Conservation (phyloP, 2,113 vertebrate genomes). For the Tachuris rubrigastra region DNA sequence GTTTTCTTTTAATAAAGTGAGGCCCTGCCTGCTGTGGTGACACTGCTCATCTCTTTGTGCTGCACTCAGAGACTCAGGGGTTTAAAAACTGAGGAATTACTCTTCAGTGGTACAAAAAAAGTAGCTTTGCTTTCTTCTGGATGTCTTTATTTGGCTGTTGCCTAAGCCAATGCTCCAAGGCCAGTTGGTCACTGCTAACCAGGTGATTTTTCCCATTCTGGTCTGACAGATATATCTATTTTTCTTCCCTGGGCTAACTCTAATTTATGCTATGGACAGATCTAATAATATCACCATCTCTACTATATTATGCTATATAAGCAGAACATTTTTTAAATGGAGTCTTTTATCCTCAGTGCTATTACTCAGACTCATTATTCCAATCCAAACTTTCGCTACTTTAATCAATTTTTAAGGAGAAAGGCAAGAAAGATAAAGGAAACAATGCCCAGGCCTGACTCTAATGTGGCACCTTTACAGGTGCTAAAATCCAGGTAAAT, state of each 20-base stretch:
- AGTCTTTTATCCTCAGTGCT: neutral
- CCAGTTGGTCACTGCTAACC: neutral
- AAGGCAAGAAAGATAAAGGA: neutral
- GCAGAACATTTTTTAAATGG: neutral
- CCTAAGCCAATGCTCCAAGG: neutral
- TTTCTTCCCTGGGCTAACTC: neutral
- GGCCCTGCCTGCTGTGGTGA: neutral
- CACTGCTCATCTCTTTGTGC: neutral
- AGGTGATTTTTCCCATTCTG: neutral
- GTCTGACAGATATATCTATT: fast-evolving
- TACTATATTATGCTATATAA: neutral
- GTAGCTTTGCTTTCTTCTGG: neutral
- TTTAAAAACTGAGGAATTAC: neutral
- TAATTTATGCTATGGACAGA: neutral
- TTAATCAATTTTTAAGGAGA: neutral
- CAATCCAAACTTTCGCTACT: neutral
- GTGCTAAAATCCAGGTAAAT: neutral
- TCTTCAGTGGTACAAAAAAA: neutral
- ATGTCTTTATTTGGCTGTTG: neutral
- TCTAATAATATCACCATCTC: neutral
- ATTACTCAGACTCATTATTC: neutral
- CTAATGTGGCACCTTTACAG: neutral
- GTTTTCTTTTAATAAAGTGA: neutral
- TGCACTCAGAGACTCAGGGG: neutral
- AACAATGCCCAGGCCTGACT: neutral